phyloP scores from a whole-genome alignment of 1,140 invertebrate species.

The Cryptotermes secundus region DNA sequence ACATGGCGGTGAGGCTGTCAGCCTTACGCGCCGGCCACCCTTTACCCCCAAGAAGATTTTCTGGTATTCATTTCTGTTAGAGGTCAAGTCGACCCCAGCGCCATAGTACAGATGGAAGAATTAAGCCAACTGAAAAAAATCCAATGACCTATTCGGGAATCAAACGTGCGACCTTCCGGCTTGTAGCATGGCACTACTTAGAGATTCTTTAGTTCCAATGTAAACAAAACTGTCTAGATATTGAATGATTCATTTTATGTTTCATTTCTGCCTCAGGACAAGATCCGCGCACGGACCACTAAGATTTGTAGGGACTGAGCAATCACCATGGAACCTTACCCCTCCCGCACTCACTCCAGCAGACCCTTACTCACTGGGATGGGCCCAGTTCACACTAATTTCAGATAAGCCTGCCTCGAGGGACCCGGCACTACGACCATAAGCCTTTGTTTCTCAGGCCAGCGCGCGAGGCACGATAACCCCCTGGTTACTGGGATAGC shows the following conservation, averaged over 20 bases:
- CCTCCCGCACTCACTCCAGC: not conserved
- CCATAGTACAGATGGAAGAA: too few species aligned
- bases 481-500: not conserved
- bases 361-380: not conserved
- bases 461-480: not conserved
- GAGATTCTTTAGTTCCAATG: not conserved
- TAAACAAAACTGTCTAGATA: not conserved
- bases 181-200: too few species aligned
- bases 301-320: not conserved
- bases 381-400: slow-evolving; percentile 29
- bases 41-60: too few species aligned
- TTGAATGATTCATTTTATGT: not conserved
- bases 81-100: too few species aligned
- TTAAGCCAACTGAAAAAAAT: too few species aligned
- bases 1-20: too few species aligned
- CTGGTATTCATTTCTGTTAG: too few species aligned
- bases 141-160: too few species aligned
- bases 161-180: too few species aligned
- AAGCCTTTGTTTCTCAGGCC: slow-evolving; percentile 23
- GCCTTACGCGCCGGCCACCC: too few species aligned
- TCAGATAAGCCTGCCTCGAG: slow-evolving; percentile 26
- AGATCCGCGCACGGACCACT: not conserved
- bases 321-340: not conserved
- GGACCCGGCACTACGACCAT: slow-evolving; percentile 17
- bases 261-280: not conserved